Evolutionary conservation across 92 coral and sea anemone genomes (phyloP).

Genomic region (Ricordea florida): DNA sequence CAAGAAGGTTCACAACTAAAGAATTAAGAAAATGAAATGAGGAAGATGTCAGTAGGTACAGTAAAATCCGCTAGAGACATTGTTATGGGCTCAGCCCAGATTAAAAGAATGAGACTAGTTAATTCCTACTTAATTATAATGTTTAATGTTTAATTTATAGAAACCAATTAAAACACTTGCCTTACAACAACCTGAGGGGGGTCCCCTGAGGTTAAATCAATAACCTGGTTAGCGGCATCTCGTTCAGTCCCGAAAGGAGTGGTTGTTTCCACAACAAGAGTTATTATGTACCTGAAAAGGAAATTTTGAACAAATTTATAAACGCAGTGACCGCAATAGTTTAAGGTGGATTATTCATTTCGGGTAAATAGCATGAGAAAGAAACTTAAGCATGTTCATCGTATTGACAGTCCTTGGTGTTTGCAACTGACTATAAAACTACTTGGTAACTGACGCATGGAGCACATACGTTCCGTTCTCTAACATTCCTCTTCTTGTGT

Average conservation of each 20-base stretch:
- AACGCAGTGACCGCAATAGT: too few species aligned
- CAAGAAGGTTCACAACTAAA: conserved; percentile 74
- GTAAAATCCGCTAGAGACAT: neutral
- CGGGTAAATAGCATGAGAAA: too few species aligned
- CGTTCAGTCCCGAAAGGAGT: conserved; percentile 59
- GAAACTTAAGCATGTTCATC: too few species aligned
- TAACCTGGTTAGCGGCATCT: conserved; percentile 33
- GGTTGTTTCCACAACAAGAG: conserved; percentile 53
- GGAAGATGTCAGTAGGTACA: neutral
- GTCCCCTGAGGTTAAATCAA: conserved; percentile 53
- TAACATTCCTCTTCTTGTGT: conserved; percentile 53
- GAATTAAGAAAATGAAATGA: neutral
- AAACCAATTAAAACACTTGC: conserved; percentile 40
- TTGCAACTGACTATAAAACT: neutral
- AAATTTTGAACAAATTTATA: too few species aligned
- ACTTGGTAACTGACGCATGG: neutral
- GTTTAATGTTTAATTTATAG: neutral
- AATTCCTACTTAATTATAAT: neutral
- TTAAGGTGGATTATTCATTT: too few species aligned
- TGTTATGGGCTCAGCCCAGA: too few species aligned
- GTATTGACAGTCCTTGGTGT: neutral
- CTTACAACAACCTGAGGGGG: conserved; percentile 48
- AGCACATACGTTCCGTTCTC: conserved; percentile 42
- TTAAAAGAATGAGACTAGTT: neutral
- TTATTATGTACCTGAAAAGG: conserved; percentile 72